Evolutionary conservation across 2,888 invertebrate species (phyloP), one percentile per base, ranked within the genome.

Genomic region (Aricia artaxerxes): DNA sequence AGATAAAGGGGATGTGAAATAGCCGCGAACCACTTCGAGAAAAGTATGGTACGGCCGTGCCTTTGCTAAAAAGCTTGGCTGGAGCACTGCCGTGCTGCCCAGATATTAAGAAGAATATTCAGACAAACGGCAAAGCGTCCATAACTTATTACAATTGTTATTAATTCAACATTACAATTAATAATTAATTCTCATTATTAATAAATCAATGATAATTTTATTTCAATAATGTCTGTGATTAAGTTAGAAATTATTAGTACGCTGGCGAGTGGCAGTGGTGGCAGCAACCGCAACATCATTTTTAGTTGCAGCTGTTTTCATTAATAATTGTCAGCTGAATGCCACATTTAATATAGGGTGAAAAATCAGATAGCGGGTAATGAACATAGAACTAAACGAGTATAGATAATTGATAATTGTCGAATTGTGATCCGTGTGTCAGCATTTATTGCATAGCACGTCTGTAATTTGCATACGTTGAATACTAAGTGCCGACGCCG

Each of bases 371-470:
- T 69, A 49, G 78, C 40, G 31, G 35, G 40, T 60, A 61, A 61
- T 60, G 24, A 61, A 64, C 83, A 86, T 86, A 87, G 87, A 76
- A 89, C 86, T 88, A 89, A 86, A 85, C 88, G 87, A 90, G 91
- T 90, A 90, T 86, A 89, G 90, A 88, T 90, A 92, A 92, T 92
- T 92, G 92, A 87, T 92, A 93, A 93, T 93, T 91, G 92, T 91
- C 92, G 92, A 93, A 93, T 93, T 92, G 93, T 93, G 94, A 94
- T 93, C 93, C 90, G 91, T 90, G 89, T 92, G 90, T 91, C 92
- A 90, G 92, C 93, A 93, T 94, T 94, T 94, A 94, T 94, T 94
- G 93, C 93, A 92, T 91, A 91, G 92, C 93, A 92, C 93, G 93
- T 91, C 91, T 91, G 91, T 90, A 92, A 94, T 94, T 94, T 94